Percentiles rank a stretch among this genome's conserved stretches.
Evolutionary conservation across 2,113 vertebrate genomes (phyloP).

Genomic region (Ctenodactylus gundi): DNA sequence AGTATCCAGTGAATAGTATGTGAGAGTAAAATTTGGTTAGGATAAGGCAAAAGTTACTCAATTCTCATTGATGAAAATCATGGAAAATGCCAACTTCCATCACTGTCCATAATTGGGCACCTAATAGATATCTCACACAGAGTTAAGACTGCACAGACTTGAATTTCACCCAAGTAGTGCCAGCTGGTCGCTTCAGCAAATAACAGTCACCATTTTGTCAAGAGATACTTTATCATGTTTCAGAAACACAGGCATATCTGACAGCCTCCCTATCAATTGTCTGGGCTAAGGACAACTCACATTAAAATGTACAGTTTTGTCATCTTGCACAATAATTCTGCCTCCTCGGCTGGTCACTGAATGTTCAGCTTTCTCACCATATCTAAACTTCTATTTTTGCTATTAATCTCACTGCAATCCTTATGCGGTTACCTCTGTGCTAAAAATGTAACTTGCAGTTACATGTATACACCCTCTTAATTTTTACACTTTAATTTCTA

Average conservation of each 20-base stretch:
- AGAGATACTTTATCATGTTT: not conserved
- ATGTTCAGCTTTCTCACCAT: not conserved
- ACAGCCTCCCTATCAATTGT: conserved; percentile 27
- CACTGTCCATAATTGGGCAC: conserved; percentile 27
- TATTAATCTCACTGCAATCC: not conserved
- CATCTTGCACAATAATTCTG: not conserved
- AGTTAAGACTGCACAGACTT: conserved; percentile 24
- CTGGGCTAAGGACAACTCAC: not conserved
- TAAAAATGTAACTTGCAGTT: not conserved
- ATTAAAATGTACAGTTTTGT: not conserved
- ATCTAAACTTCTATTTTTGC: not conserved
- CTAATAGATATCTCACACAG: conserved; percentile 47
- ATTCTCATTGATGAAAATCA: not conserved
- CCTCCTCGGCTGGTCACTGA: not conserved
- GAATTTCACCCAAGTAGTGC: conserved; percentile 47
- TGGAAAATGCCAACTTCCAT: conserved; percentile 14
- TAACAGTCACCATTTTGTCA: conserved; percentile 44
- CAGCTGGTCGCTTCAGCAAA: conserved; percentile 55
- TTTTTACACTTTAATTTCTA: conserved; percentile 7
- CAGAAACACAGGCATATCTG: not conserved
- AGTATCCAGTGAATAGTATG: not conserved
- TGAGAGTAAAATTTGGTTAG: conserved; percentile 11
- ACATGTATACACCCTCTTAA: not conserved
- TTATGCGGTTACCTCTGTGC: not conserved
- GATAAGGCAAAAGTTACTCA: not conserved